Percentiles rank a stretch among this genome's conserved stretches.
These are phyloP conservation scores for Chaenogobius annularis DNA, from an alignment of 2,113 vertebrate species.

Conservation along the genomic window DNA sequence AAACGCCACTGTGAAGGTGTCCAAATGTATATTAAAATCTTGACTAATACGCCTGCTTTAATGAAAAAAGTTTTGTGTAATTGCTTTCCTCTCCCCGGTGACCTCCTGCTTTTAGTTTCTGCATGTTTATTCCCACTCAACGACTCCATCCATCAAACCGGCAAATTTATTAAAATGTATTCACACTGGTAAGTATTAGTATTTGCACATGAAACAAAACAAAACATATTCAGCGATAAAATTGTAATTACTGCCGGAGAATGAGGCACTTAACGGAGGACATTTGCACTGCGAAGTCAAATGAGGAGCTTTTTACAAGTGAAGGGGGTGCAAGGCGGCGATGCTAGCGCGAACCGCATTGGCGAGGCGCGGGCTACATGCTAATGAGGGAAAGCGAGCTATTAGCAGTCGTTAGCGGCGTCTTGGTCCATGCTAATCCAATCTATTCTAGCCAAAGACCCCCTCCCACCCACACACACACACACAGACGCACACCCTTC, in stretches of 20 bases:
- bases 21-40: not conserved
- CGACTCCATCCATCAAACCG: slow-evolving; percentile 4
- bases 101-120: slow-evolving; percentile 13
- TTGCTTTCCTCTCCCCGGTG: slow-evolving; percentile 1
- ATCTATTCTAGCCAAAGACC: slow-evolving; percentile 60
- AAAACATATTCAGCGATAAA: slow-evolving; percentile 36
- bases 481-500: not conserved
- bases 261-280: slow-evolving; percentile 29
- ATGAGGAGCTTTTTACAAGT: slow-evolving; percentile 37
- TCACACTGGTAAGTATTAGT: not conserved
- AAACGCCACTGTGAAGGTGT: not conserved
- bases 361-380: slow-evolving; percentile 52
- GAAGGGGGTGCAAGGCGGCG: slow-evolving; percentile 8
- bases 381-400: slow-evolving; percentile 58
- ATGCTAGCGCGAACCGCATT: slow-evolving; percentile 28
- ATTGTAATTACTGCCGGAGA: slow-evolving; percentile 39
- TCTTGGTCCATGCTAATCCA: slow-evolving; percentile 68
- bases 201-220: slow-evolving; percentile 46
- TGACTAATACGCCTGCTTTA: not conserved
- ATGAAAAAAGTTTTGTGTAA: not conserved
- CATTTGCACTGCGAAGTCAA: slow-evolving; percentile 29
- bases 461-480: slow-evolving; percentile 24
- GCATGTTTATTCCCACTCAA: not conserved
- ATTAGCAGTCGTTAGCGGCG: slow-evolving; percentile 66
- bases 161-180: slow-evolving; percentile 19